A percentile compares a stretch with the other conserved stretches of the same genome.
phyloP scores from a whole-genome alignment of 1,140 invertebrate genomes.

The Meloidogyne exigua region DNA sequence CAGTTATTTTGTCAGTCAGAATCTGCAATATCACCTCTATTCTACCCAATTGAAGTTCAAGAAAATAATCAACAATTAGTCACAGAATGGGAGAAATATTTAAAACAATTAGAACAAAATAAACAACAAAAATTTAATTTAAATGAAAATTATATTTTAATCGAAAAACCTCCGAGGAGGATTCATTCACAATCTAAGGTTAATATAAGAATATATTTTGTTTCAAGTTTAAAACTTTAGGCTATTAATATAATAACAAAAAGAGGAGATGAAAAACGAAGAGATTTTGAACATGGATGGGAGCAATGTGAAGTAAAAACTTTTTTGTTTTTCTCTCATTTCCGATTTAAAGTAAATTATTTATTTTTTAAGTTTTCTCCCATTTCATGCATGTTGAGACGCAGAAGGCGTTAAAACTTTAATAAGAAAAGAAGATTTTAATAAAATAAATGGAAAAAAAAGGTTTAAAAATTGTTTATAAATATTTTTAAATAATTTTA shows the following conservation, averaged over 20 bases:
- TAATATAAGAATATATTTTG: not conserved
- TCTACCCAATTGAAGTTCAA: not conserved
- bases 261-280: constrained; percentile 15
- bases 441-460: too few relatives aligned
- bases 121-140: not conserved
- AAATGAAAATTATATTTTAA: not conserved
- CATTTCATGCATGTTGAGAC: constrained; percentile 28
- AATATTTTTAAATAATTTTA: too few relatives aligned
- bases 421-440: not conserved
- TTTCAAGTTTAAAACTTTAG: not conserved
- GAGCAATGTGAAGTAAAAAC: constrained; percentile 21
- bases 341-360: constrained; percentile 5
- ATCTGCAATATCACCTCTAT: not conserved
- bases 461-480: too few relatives aligned
- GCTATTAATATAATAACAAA: not conserved
- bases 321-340: constrained; percentile 12
- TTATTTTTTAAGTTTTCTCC: constrained; percentile 20
- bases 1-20: not conserved
- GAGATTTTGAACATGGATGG: constrained; percentile 29
- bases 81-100: not conserved
- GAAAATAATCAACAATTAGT: constrained; percentile 1
- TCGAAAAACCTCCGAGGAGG: not conserved
- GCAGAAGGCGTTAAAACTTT: not conserved
- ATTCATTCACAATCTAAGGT: not conserved
- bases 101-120: not conserved